Evolutionary conservation across 1,140 invertebrate genomes (phyloP).

Genomic region (Frieseomelitta varia): DNA sequence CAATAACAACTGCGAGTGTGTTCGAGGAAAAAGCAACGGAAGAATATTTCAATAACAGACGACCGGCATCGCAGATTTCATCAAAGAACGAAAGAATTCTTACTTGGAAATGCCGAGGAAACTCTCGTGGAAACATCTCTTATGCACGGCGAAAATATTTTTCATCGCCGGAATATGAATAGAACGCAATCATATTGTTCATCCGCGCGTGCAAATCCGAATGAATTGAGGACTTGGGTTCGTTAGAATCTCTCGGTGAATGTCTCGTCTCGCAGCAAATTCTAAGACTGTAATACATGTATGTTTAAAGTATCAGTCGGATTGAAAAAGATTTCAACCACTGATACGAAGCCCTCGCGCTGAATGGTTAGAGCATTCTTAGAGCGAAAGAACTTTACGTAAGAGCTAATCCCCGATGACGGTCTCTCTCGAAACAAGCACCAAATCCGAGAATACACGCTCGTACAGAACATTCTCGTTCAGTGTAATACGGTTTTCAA

Average conservation of each 20-base stretch:
- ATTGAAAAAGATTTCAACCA: not conserved
- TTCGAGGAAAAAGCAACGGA: not conserved
- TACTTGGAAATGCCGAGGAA: too few relatives aligned
- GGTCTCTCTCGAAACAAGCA: not conserved
- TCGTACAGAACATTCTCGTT: not conserved
- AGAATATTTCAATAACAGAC: too few relatives aligned
- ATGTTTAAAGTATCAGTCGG: not conserved
- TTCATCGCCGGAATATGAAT: not conserved
- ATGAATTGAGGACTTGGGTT: not conserved
- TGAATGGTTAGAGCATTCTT: slow-evolving; percentile 1
- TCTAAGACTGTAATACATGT: not conserved
- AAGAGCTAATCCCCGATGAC: slow-evolving; percentile 4
- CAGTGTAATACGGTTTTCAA: not conserved
- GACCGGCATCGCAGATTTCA: too few relatives aligned
- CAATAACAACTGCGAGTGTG: too few relatives aligned
- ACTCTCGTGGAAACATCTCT: too few relatives aligned
- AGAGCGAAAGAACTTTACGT: slow-evolving; percentile 14
- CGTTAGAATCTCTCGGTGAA: not conserved
- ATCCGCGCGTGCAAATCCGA: not conserved
- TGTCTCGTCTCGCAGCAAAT: not conserved
- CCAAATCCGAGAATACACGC: not conserved
- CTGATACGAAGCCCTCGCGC: not conserved
- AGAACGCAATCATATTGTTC: not conserved
- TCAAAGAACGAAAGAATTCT: too few relatives aligned
- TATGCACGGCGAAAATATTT: not conserved